A percentile compares a stretch with the other conserved stretches of the same genome.
Conservation (phyloP, 1,140 invertebrate species). For the Caenorhabditis brenneri region DNA sequence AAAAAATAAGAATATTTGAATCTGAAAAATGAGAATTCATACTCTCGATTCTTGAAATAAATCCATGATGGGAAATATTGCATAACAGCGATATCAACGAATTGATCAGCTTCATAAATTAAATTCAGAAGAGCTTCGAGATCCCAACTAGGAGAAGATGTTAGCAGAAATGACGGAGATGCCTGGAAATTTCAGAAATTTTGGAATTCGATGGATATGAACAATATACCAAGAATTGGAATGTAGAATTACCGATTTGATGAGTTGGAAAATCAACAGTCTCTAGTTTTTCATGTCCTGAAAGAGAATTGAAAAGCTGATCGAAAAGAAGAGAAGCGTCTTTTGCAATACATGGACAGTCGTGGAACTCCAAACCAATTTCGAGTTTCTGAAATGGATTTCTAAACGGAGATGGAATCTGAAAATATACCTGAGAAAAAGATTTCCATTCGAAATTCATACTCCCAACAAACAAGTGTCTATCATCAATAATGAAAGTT, state of each 20-base stretch:
- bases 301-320: background rate
- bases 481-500: background rate
- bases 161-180: background rate
- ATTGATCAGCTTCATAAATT: conserved; percentile 7
- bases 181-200: background rate
- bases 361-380: conserved; percentile 13
- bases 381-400: background rate
- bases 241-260: conserved; percentile 11
- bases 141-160: conserved; percentile 13
- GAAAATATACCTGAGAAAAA: background rate
- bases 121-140: conserved; percentile 23
- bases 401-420: background rate
- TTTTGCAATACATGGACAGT: conserved; percentile 3
- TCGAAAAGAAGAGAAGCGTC: conserved; percentile 1
- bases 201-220: background rate
- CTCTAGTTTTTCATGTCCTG: conserved; percentile 10
- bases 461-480: conserved; percentile 33
- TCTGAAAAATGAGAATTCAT: background rate
- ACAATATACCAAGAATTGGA: background rate
- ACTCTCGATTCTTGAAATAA: conserved; percentile 32
- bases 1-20: background rate
- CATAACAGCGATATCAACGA: conserved; percentile 23
- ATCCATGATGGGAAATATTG: conserved; percentile 32
- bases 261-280: background rate
- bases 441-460: conserved; percentile 30